phyloP scores from a whole-genome alignment of 2,888 invertebrate species.

The Ochropleura leucogaster region DNA sequence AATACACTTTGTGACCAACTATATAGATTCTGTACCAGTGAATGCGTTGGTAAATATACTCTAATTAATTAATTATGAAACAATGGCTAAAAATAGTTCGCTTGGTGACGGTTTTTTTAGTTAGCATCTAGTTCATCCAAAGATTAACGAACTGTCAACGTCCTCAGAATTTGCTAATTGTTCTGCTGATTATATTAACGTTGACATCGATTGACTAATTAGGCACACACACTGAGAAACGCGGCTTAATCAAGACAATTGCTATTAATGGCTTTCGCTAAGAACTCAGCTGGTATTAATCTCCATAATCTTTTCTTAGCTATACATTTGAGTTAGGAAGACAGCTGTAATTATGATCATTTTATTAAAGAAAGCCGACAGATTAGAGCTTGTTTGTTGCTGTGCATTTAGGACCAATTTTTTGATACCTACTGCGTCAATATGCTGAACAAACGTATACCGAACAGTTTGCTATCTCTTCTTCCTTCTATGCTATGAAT shows the following conservation, averaged over 20 bases:
- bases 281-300: slow-evolving; percentile 60
- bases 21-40: background rate
- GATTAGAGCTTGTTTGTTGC: background rate
- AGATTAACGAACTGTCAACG: slow-evolving; percentile 56
- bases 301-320: slow-evolving; percentile 60
- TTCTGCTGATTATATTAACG: slow-evolving; percentile 52
- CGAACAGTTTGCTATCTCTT: background rate
- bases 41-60: background rate
- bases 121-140: slow-evolving; percentile 7
- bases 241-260: slow-evolving; percentile 68
- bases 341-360: slow-evolving; percentile 36
- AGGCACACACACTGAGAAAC: slow-evolving; percentile 24
- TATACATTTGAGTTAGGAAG: slow-evolving; percentile 54
- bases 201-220: slow-evolving; percentile 59
- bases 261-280: slow-evolving; percentile 65
- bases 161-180: slow-evolving; percentile 54
- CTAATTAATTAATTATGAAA: background rate
- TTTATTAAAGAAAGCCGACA: slow-evolving; percentile 53
- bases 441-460: background rate
- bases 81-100: slow-evolving; percentile 8
- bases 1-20: background rate
- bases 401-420: background rate
- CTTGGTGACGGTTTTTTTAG: background rate
- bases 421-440: background rate
- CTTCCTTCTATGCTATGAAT: background rate